phyloP scores from a whole-genome alignment of 2,888 invertebrate genomes.

The Actias luna region DNA sequence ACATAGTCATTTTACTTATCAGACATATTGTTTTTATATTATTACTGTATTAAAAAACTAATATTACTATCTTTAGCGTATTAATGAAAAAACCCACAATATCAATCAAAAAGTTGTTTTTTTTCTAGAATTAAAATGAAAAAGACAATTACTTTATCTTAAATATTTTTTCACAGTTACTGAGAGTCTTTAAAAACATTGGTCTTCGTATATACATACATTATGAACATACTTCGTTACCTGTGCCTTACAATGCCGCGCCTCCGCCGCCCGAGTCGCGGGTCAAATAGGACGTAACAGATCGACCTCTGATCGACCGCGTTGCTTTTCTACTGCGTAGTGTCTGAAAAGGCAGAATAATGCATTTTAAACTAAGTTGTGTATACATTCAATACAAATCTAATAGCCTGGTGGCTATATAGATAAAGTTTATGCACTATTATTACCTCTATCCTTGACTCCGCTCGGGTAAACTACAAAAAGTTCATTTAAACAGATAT shows the following conservation, averaged over 20 bases:
- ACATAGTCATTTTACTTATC: too few species aligned
- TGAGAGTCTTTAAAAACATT: not conserved
- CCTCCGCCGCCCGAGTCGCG: conserved; percentile 1
- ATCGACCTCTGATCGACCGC: conserved; percentile 29
- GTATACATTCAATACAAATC: not conserved
- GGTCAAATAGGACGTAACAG: conserved; percentile 30
- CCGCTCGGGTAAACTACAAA: too few species aligned
- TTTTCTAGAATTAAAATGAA: too few species aligned
- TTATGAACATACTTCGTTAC: not conserved
- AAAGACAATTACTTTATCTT: not conserved
- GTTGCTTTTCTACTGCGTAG: conserved; percentile 25
- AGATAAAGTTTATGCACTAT: too few species aligned
- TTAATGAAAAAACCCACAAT: too few species aligned
- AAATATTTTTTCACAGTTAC: not conserved
- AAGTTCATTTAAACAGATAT: too few species aligned
- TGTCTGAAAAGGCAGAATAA: conserved; percentile 25
- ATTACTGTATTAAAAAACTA: too few species aligned
- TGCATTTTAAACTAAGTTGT: conserved; percentile 7
- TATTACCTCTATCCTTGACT: too few species aligned
- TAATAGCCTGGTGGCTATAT: too few species aligned
- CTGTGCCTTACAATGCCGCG: not conserved
- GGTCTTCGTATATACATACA: not conserved
- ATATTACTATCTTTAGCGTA: too few species aligned
- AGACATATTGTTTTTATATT: too few species aligned
- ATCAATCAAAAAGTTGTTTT: too few species aligned